These are phyloP conservation scores for Sisyra terminalis DNA, from an alignment of 2,888 invertebrate genomes.

Conservation along the genomic window DNA sequence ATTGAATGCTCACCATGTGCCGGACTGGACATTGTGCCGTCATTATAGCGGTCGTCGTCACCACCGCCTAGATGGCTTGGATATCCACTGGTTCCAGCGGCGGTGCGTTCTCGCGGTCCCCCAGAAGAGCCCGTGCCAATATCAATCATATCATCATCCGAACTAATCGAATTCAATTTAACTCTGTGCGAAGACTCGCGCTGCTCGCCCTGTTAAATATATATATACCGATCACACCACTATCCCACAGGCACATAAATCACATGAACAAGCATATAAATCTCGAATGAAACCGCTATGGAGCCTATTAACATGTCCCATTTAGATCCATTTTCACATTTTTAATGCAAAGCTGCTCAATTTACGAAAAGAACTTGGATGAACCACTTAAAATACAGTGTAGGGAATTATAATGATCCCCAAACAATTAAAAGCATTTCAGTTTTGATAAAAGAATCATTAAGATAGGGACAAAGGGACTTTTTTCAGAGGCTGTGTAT, in stretches of 20 bases:
- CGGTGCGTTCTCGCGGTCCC: constrained; percentile 8
- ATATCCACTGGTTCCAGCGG: constrained; percentile 1
- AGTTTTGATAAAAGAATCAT: too few relatives aligned
- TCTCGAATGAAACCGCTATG: background rate
- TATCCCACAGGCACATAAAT: background rate
- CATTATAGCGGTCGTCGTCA: constrained; percentile 17
- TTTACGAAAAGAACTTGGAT: too few relatives aligned
- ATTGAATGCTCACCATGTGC: constrained; percentile 23
- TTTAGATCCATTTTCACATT: too few relatives aligned
- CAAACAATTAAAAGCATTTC: too few relatives aligned
- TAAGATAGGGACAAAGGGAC: too few relatives aligned
- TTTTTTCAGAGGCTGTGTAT: too few relatives aligned
- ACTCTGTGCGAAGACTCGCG: background rate
- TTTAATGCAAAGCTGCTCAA: too few relatives aligned
- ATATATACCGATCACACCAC: background rate
- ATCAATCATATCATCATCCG: constrained; percentile 51
- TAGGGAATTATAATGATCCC: too few relatives aligned
- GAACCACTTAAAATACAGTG: too few relatives aligned
- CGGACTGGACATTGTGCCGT: constrained; percentile 22
- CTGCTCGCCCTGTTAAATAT: background rate
- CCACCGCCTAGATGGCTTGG: constrained; percentile 11
- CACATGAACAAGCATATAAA: background rate
- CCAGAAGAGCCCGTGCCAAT: constrained; percentile 35
- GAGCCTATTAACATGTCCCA: background rate
- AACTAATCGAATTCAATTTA: constrained; percentile 20